phyloP scores from a whole-genome alignment of 2,888 invertebrate species.

The Callimorpha dominula region DNA sequence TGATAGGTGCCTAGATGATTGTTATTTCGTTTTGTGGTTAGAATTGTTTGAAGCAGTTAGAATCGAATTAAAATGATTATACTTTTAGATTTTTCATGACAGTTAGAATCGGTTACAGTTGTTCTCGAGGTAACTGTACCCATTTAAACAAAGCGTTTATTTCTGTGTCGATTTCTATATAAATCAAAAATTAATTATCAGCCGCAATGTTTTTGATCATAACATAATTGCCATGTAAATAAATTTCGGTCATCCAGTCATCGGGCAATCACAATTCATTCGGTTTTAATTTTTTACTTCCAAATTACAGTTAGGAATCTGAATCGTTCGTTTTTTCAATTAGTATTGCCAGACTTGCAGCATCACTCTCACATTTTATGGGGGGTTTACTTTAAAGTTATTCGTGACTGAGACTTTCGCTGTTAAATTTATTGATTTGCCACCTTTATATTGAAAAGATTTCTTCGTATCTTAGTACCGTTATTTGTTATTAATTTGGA shows the following conservation, averaged over 20 bases:
- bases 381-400: conserved; percentile 39
- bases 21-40: not conserved
- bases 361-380: conserved; percentile 49
- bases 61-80: not conserved
- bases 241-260: conserved; percentile 43
- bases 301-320: conserved; percentile 36
- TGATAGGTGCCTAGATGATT: conserved; percentile 2
- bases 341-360: conserved; percentile 37
- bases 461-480: conserved; percentile 26
- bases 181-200: not conserved
- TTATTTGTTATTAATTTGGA: conserved; percentile 26
- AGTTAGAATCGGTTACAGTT: not conserved
- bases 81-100: not conserved
- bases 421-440: conserved; percentile 43
- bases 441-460: conserved; percentile 40
- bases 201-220: not conserved
- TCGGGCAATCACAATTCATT: conserved; percentile 28
- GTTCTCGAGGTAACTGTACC: not conserved
- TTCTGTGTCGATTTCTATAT: not conserved
- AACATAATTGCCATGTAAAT: conserved; percentile 26
- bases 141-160: not conserved
- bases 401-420: conserved; percentile 49
- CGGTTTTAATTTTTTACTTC: conserved; percentile 32
- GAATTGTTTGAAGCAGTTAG: not conserved
- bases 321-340: conserved; percentile 26